These are phyloP conservation scores for Paramormyrops kingsleyae DNA, from an alignment of 2,113 vertebrate genomes.

Conservation along the genomic window DNA sequence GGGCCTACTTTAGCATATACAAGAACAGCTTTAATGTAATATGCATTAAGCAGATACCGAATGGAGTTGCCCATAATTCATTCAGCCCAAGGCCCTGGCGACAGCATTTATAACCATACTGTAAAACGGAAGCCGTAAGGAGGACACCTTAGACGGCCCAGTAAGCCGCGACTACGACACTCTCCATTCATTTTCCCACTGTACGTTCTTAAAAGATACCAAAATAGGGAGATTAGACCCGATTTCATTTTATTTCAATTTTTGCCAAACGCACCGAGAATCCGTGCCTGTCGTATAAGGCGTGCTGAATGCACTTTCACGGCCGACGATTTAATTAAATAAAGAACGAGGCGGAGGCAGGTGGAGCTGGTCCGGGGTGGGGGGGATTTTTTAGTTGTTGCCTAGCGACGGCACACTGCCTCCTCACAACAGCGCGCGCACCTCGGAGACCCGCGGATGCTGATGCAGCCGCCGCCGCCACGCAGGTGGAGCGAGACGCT, in stretches of 20 bases:
- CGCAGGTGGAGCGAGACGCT: constrained; percentile 30
- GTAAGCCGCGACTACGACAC: too few species aligned
- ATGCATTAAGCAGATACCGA: background rate
- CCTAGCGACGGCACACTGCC: constrained; percentile 39
- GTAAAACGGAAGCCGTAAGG: background rate
- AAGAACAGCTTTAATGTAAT: background rate
- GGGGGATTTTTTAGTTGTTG: constrained; percentile 51
- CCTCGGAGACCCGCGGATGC: constrained; percentile 30
- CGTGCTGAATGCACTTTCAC: constrained; percentile 9
- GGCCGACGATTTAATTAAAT: constrained; percentile 48
- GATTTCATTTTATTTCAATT: constrained; percentile 11
- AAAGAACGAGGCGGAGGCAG: constrained; percentile 46
- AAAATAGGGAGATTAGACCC: background rate
- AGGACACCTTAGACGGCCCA: background rate
- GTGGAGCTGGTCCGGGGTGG: constrained; percentile 36
- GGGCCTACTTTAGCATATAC: background rate
- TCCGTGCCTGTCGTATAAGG: constrained; percentile 30
- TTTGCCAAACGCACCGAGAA: constrained; percentile 40
- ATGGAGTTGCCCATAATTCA: background rate
- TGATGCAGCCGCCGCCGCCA: background rate
- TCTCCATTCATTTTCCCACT: background rate
- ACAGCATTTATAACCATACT: background rate
- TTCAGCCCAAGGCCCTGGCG: background rate
- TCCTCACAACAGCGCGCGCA: constrained; percentile 44
- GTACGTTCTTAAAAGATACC: background rate